Evolutionary conservation across 2,797 vertebrate species (phyloP), one percentile per base, ranked within the genome.

Genomic region (Syngnathus rostellatus): DNA sequence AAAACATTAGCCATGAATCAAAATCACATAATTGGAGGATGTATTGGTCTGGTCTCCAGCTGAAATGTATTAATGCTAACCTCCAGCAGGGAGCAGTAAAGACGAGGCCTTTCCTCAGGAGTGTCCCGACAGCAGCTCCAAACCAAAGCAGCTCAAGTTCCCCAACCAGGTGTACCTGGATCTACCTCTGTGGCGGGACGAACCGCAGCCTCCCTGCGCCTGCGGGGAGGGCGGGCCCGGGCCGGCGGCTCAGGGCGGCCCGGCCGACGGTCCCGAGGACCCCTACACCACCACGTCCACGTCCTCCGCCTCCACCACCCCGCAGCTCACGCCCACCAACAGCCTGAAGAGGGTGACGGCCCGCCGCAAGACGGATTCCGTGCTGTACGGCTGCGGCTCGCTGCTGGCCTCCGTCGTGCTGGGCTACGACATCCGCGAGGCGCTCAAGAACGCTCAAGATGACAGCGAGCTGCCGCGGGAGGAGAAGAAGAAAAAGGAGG

Each of bases 121-220:
- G 23, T 82, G 88, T 80, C 72, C 86, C 2, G 94, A 97, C 68
- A 89, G 77, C 87, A 88, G 77, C 81, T 90, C 89, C 84, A 95
- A 94, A 92, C 93, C 94, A 94, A 96, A 96, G 91, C 93, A 92
- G 85, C 87, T 93, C 70, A 95, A 94, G 86, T 89, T 92, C 74
- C 92, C 94, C 3, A 94, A 89, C 86, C 94, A 94, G 88, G 91
- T 94, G 76, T 94, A 92, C 69, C 91, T 94, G 38, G 92, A 95
- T 88, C 93, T 94, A 92, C 94, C 95, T 93, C 93, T 93, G 83
- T 94, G 94, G 90, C 93, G 92, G 82, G 95, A 96, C 21, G 92
- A 94, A 84, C 93, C 88, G 81, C 86, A 81, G 81, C 76, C 85
- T 70, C 92, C 93, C 75, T 88, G 74, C 77, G 69, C 78, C 4